phyloP scores from a whole-genome alignment of 2,888 invertebrate genomes.

The Pyrrhosoma nymphula region DNA sequence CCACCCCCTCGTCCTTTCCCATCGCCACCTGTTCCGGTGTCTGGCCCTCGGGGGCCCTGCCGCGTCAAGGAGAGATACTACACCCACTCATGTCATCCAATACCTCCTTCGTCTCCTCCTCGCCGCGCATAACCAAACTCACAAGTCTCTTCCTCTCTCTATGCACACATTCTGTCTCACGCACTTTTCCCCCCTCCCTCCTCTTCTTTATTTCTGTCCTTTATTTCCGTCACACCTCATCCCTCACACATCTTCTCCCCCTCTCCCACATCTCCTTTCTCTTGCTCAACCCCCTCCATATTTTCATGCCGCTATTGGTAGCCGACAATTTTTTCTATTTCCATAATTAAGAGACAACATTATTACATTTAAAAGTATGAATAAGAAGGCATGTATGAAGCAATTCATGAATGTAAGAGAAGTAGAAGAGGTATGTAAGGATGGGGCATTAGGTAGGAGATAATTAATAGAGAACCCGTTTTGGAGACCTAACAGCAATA shows the following conservation, averaged over 20 bases:
- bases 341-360: no score
- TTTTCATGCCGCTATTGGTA: neutral
- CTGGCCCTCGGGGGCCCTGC: conserved; percentile 44
- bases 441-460: no score
- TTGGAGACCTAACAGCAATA: no score
- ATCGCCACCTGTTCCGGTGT: conserved; percentile 59
- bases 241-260: neutral
- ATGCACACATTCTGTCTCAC: neutral
- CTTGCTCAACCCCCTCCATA: neutral
- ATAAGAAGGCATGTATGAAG: no score
- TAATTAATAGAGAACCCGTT: no score
- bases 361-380: no score
- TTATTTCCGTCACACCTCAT: neutral
- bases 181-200: neutral
- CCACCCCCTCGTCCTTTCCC: neutral
- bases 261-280: neutral
- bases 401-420: no score
- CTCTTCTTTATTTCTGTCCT: neutral
- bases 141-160: neutral
- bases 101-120: neutral
- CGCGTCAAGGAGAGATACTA: conserved; percentile 33
- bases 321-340: neutral
- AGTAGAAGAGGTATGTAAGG: no score
- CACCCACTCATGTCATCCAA: conserved; percentile 58
- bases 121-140: neutral